Base-by-base conservation (phyloP, 2,888 invertebrate species). In the Calliopum simillimum region DNA sequence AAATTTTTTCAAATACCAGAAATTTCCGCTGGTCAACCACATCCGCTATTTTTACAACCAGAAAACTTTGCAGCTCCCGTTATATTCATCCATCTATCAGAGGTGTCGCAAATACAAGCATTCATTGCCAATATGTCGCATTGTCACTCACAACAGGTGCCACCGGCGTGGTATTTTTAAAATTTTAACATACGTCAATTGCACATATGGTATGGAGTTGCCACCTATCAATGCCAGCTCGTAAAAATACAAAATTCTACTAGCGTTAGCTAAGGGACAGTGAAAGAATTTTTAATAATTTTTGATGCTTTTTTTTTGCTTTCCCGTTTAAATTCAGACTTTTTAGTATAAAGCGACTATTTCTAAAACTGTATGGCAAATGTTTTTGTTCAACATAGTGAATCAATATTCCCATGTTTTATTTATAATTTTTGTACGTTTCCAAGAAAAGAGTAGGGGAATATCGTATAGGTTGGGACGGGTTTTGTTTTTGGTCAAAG, bases 191-290 rank as follows among this genome's bases (percentile, higher is more conserved):
- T 58, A 72, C 63, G 69, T 67, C 71, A 71, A 71, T 69, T 56
- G 63, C 69, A 69, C 69, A 58, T 70, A 72, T 61, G n/a, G 71
- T 68, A 73, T 67, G 63, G 73, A 76, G 77, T 80, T 79, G 80
- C 81, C 79, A 80, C 79, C 81, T 79, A 73, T 71, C 78, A 73
- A 74, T 76, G 76, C 75, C 79, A 80, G 79, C 79, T 72, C 68
- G 77, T 79, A 43, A 13, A 6, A 23, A 16, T 14, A 47, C 44
- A 11, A 4, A 16, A 14, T 33, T 33, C 8, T 8, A 33, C 4
- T 8, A 33, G 8, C 33, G 8, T 33, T 33, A 33, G 8, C 33
- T 33, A 6, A 33, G 33, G 33, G 1, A 33, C 33, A 33, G 33
- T 33, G 33, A 33, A 33, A 33, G 33, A n/a, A n/a, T n/a, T n/a